A percentile compares a stretch with the other conserved stretches of the same genome.
Evolutionary conservation across 2,113 vertebrate species (phyloP).

Genomic region (Ondatra zibethicus): DNA sequence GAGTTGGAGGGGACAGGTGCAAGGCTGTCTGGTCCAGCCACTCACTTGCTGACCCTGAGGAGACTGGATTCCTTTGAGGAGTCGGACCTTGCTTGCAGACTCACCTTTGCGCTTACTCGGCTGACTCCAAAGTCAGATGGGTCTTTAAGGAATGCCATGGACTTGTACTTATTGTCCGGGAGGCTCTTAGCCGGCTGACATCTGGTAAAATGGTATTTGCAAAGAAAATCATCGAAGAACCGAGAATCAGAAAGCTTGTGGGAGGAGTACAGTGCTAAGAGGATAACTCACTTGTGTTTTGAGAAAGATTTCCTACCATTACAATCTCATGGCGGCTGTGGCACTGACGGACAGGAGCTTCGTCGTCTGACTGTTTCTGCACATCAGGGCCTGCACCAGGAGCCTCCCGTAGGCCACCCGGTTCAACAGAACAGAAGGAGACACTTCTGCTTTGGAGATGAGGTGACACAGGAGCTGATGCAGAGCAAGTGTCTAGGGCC

Average conservation of each 20-base stretch:
- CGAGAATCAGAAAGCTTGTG: slow-evolving; percentile 1
- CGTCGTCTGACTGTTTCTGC: neutral
- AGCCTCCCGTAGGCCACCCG: neutral
- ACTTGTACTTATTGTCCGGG: neutral
- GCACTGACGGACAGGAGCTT: neutral
- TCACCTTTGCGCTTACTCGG: neutral
- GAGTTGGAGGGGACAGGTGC: neutral
- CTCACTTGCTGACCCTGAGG: neutral
- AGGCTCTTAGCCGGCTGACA: neutral
- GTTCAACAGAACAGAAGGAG: neutral
- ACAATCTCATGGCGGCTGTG: neutral
- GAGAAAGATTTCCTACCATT: neutral
- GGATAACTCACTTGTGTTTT: neutral
- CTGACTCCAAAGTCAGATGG: slow-evolving; percentile 14
- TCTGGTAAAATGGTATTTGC: neutral
- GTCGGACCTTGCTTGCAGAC: neutral
- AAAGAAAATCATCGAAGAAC: neutral
- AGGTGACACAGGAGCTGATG: neutral
- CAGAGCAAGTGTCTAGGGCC: neutral
- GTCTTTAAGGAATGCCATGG: neutral
- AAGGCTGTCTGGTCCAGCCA: neutral
- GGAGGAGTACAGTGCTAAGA: neutral
- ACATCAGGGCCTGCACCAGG: neutral
- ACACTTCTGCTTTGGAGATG: slow-evolving; percentile 17
- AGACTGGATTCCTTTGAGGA: neutral